phyloP scores from a whole-genome alignment of 1,140 invertebrate genomes.

The Ceratoteleas bidentatus region DNA sequence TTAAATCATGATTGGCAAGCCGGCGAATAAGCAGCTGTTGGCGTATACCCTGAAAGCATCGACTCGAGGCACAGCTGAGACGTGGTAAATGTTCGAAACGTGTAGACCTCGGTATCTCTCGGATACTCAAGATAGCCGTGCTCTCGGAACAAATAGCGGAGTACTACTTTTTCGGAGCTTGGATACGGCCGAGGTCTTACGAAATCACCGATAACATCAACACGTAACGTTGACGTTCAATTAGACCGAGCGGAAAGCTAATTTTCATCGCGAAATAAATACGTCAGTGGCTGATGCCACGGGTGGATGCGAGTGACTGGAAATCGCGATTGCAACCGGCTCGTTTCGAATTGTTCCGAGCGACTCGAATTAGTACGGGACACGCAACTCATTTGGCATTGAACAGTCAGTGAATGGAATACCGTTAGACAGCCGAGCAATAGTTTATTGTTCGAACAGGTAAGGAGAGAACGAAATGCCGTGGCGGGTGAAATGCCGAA shows the following conservation, averaged over 20 bases:
- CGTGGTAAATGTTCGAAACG: constrained; percentile 49
- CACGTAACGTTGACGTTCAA: constrained; percentile 13
- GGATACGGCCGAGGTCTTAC: constrained; percentile 5
- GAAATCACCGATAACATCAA: constrained; percentile 30
- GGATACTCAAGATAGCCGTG: constrained; percentile 28
- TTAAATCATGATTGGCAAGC: constrained; percentile 66
- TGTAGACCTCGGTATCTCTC: constrained; percentile 45
- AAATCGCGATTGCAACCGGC: constrained; percentile 25
- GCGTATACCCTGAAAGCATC: constrained; percentile 35
- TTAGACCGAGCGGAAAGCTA: constrained; percentile 6
- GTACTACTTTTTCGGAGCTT: constrained; percentile 11
- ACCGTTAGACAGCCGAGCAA: constrained; percentile 62
- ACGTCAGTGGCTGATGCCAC: constrained; percentile 4
- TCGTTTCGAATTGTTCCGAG: constrained; percentile 33
- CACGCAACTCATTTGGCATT: constrained; percentile 35
- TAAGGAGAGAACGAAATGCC: constrained; percentile 37
- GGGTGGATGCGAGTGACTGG: constrained; percentile 28
- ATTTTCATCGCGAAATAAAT: constrained; percentile 27
- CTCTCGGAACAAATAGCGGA: constrained; percentile 35
- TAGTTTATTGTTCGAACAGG: constrained; percentile 67
- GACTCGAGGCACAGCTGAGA: constrained; percentile 24
- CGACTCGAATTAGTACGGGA: constrained; percentile 40
- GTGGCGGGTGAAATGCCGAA: constrained; percentile 40
- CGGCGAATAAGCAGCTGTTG: constrained; percentile 53
- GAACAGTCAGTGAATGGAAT: constrained; percentile 61